These are phyloP conservation scores for Ateles fusciceps DNA, from an alignment of 2,797 vertebrate genomes.

Conservation along the genomic window DNA sequence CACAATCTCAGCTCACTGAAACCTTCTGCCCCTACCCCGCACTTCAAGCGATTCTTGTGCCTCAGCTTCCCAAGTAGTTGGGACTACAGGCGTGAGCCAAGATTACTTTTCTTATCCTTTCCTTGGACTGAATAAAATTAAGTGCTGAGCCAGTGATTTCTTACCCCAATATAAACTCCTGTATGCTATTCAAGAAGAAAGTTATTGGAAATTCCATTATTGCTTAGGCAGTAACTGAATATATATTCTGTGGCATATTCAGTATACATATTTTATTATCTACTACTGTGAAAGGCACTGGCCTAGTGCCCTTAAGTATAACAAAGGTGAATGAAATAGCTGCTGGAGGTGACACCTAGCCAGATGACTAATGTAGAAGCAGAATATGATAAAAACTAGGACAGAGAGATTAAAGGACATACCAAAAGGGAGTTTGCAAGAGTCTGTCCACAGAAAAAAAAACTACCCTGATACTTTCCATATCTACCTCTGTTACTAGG, in stretches of 20 bases:
- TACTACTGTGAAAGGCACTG: neutral
- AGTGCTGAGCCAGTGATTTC: neutral
- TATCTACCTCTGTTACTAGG: neutral
- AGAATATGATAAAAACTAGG: neutral
- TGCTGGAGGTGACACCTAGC: neutral
- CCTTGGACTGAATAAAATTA: conserved; percentile 2
- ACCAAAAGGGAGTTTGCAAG: neutral
- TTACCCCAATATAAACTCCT: neutral
- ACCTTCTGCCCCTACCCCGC: neutral
- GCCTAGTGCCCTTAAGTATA: neutral
- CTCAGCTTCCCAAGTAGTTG: neutral
- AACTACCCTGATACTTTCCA: neutral
- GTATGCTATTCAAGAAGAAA: neutral
- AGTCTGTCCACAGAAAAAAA: neutral
- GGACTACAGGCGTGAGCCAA: neutral
- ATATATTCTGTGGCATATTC: neutral
- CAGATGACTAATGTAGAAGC: neutral
- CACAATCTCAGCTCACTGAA: neutral
- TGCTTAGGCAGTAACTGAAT: neutral
- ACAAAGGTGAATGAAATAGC: neutral
- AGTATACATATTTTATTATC: neutral
- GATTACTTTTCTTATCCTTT: neutral
- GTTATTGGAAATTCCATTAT: neutral
- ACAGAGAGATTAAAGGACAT: neutral
- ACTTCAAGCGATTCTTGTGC: neutral